These are phyloP conservation scores for Gallinago solitaria DNA, from an alignment of 2,797 vertebrate species.

Conservation along the genomic window DNA sequence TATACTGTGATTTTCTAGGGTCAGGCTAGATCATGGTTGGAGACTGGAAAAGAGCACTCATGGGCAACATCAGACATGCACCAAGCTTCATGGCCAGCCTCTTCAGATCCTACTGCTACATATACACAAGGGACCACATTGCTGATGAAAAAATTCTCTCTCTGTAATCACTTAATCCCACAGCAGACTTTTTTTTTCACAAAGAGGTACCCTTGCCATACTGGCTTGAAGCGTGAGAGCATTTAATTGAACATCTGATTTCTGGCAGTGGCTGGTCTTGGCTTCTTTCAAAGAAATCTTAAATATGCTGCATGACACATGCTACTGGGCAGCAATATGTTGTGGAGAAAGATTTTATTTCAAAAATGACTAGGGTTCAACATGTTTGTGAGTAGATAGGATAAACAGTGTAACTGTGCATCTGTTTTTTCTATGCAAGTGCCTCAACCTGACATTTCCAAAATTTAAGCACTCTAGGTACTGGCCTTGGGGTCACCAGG, in stretches of 20 bases:
- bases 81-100: background rate
- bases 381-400: background rate
- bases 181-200: background rate
- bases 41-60: background rate
- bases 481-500: background rate
- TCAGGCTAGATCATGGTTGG: background rate
- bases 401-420: background rate
- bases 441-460: background rate
- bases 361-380: background rate
- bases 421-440: background rate
- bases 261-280: background rate
- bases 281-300: background rate
- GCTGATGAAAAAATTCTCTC: background rate
- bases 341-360: constrained; percentile 11
- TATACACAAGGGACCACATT: background rate
- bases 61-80: background rate
- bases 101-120: background rate
- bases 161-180: background rate
- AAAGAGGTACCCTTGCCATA: background rate
- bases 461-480: background rate
- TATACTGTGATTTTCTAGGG: background rate
- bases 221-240: background rate
- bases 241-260: constrained; percentile 16
- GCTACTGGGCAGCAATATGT: constrained; percentile 17
- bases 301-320: background rate